Percentiles rank a stretch among this genome's conserved stretches.
phyloP scores from a whole-genome alignment of 1,140 invertebrate species.

The Pectinophora gossypiella region DNA sequence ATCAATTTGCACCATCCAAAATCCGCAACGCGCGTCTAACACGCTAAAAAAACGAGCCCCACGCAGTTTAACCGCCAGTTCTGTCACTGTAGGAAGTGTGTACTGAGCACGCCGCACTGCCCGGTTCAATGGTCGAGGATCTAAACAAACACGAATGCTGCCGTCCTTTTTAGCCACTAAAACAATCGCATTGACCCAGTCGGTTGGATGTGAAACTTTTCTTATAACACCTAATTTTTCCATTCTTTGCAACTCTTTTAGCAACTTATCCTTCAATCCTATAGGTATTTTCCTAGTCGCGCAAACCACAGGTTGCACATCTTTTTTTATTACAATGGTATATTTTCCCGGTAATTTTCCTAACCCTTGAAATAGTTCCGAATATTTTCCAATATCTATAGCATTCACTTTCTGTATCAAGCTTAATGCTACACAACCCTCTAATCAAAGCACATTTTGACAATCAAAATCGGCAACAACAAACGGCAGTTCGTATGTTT shows the following conservation, averaged over 20 bases:
- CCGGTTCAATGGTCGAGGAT: slow-evolving; percentile 8
- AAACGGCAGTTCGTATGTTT: not conserved
- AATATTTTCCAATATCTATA: slow-evolving; percentile 10
- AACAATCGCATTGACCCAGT: slow-evolving; percentile 3
- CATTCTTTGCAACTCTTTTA: slow-evolving; percentile 1
- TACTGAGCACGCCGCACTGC: slow-evolving; percentile 6
- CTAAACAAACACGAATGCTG: not conserved
- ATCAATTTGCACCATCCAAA: slow-evolving; percentile 4
- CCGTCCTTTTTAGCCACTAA: not conserved
- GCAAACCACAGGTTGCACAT: slow-evolving; percentile 8
- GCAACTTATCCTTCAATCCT: slow-evolving; percentile 9
- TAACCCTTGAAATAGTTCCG: slow-evolving; percentile 12
- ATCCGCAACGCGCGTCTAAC: not conserved
- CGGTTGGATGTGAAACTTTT: not conserved
- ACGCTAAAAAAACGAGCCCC: not conserved
- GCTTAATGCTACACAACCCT: not conserved
- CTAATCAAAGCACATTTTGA: not conserved
- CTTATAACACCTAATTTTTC: slow-evolving; percentile 4
- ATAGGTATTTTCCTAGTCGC: slow-evolving; percentile 13
- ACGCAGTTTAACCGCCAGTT: not conserved
- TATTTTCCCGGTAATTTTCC: slow-evolving; percentile 14
- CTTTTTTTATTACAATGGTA: slow-evolving; percentile 8
- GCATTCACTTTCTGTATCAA: not conserved
- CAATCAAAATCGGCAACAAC: not conserved
- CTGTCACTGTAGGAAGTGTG: not conserved